These are phyloP conservation scores for Eupithecia centaureata DNA, from an alignment of 2,888 invertebrate genomes.

Conservation along the genomic window DNA sequence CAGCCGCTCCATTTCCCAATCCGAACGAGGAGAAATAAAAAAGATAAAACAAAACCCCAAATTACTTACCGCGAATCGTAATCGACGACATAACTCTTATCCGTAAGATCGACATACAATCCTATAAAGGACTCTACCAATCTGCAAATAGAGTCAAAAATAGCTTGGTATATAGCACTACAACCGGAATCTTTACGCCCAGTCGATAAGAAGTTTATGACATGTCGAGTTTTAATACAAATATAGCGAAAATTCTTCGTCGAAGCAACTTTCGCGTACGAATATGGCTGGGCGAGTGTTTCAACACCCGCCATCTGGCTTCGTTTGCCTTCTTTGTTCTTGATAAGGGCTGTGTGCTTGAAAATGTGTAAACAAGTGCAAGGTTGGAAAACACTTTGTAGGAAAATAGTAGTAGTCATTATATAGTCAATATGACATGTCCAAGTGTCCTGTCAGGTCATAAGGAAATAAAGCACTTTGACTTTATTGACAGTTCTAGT, in stretches of 20 bases:
- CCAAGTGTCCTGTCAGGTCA: too few species aligned
- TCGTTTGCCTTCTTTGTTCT: slow-evolving; percentile 38
- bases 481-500: too few species aligned
- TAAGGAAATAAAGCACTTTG: too few species aligned
- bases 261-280: slow-evolving; percentile 71
- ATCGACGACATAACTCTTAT: slow-evolving; percentile 42
- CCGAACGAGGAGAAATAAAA: slow-evolving; percentile 33
- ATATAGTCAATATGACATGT: too few species aligned
- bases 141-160: slow-evolving; percentile 21
- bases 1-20: slow-evolving; percentile 37
- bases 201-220: slow-evolving; percentile 55
- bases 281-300: slow-evolving; percentile 69
- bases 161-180: slow-evolving; percentile 10
- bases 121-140: slow-evolving; percentile 6
- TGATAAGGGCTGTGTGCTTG: slow-evolving; percentile 22
- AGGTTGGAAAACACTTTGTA: slow-evolving; percentile 12
- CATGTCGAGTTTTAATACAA: slow-evolving; percentile 58
- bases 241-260: slow-evolving; percentile 66
- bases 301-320: slow-evolving; percentile 55
- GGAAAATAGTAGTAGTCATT: background rate
- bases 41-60: slow-evolving; percentile 41
- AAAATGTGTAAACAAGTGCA: slow-evolving; percentile 26
- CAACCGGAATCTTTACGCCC: slow-evolving; percentile 28
- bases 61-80: slow-evolving; percentile 44
- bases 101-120: slow-evolving; percentile 26